Evolutionary conservation across 2,888 invertebrate species (phyloP).

Genomic region (Drosophila kambysellisi): DNA sequence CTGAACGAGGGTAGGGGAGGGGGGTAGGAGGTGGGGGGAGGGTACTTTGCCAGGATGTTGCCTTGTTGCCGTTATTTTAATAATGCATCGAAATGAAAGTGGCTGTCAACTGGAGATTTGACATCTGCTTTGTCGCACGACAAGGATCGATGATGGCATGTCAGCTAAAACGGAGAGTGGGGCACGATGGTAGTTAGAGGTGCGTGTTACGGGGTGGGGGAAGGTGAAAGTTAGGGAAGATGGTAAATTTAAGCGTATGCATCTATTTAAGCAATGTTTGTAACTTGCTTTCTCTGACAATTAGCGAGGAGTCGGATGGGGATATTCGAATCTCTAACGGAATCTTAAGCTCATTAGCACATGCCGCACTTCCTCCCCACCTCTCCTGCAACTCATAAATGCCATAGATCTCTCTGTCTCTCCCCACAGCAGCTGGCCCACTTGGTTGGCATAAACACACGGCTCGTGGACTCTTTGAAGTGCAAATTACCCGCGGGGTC

Average conservation of each 20-base stretch:
- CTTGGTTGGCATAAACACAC: constrained; percentile 76
- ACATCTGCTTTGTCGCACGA: constrained; percentile 78
- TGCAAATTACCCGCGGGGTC: constrained; percentile 80
- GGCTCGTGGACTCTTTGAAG: constrained; percentile 69
- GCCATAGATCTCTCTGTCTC: constrained; percentile 67
- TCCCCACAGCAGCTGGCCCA: constrained; percentile 74
- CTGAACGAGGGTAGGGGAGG: constrained; percentile 34
- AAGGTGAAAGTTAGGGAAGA: neutral
- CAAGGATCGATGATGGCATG: constrained; percentile 75
- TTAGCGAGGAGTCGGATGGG: constrained; percentile 33
- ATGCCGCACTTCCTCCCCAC: neutral
- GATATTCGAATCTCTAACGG: constrained; percentile 5
- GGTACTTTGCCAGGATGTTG: constrained; percentile 72
- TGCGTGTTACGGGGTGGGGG: neutral
- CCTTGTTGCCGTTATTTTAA: constrained; percentile 75
- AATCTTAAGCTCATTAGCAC: constrained; percentile 65
- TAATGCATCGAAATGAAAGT: constrained; percentile 81
- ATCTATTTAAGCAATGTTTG: neutral
- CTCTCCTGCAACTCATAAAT: constrained; percentile 65
- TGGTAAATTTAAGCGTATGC: neutral
- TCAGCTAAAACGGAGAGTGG: constrained; percentile 29
- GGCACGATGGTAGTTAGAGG: neutral
- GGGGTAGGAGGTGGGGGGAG: neutral
- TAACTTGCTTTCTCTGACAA: constrained; percentile 41
- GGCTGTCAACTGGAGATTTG: constrained; percentile 80